phyloP scores from a whole-genome alignment of 2,797 vertebrate genomes.

The Enteromius anoplus region DNA sequence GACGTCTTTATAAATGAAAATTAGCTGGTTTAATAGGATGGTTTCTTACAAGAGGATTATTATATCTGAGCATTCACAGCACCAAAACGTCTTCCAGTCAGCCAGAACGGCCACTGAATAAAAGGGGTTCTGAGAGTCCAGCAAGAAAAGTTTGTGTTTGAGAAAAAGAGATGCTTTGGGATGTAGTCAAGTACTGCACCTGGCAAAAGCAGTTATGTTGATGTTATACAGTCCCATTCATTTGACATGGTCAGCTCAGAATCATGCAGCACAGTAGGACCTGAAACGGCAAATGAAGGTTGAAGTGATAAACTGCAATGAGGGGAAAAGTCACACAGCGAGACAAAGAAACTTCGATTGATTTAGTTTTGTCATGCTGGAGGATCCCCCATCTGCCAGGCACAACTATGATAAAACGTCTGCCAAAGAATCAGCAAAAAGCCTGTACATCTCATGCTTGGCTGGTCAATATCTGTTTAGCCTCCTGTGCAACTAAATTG shows the following conservation, averaged over 20 bases:
- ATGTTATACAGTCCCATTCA: background rate
- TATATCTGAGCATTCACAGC: background rate
- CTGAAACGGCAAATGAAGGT: background rate
- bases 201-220: background rate
- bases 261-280: constrained; percentile 11
- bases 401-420: constrained; percentile 54
- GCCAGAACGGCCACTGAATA: background rate
- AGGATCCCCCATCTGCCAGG: constrained; percentile 55
- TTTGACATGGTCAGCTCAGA: background rate
- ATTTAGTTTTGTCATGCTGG: constrained; percentile 44
- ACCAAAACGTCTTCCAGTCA: background rate
- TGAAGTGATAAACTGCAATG: constrained; percentile 1
- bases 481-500: constrained; percentile 22
- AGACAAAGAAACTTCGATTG: constrained; percentile 40
- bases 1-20: background rate
- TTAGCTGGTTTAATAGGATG: background rate
- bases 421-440: constrained; percentile 34
- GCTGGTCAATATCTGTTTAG: constrained; percentile 46
- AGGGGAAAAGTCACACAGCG: constrained; percentile 21
- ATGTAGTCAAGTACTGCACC: background rate
- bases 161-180: background rate
- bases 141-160: background rate
- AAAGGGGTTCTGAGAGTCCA: background rate
- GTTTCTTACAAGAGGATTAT: background rate
- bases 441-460: constrained; percentile 30